These are phyloP conservation scores for Syrista parreyssii DNA, from an alignment of 2,888 invertebrate species.

Conservation along the genomic window DNA sequence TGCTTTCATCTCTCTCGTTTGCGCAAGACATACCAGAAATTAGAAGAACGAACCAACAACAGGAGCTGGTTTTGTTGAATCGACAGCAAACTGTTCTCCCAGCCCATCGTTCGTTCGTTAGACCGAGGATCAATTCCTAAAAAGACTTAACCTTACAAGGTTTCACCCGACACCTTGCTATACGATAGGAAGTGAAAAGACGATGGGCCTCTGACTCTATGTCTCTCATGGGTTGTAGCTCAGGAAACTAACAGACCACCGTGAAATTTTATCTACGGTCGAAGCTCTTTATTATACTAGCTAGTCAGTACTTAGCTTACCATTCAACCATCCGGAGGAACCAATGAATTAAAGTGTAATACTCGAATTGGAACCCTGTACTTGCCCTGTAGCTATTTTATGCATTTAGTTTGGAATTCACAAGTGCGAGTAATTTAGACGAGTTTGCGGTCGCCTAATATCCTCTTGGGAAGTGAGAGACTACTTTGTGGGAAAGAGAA, in stretches of 20 bases:
- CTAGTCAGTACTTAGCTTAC: not conserved
- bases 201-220: no score
- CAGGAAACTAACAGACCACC: no score
- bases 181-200: not conserved
- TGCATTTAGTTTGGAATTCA: slow-evolving; percentile 20
- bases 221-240: no score
- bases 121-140: not conserved
- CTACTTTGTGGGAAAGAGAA: slow-evolving; percentile 5
- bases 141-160: not conserved
- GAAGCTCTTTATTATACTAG: not conserved
- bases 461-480: slow-evolving; percentile 14
- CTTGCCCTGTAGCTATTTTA: slow-evolving; percentile 16
- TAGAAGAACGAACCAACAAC: not conserved
- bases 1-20: not conserved
- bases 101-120: not conserved
- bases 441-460: slow-evolving; percentile 22
- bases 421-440: slow-evolving; percentile 20
- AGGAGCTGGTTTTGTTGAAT: not conserved
- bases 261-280: not conserved
- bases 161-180: not conserved
- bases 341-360: not conserved
- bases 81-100: not conserved
- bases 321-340: not conserved
- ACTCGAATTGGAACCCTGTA: not conserved
- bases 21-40: not conserved